Evolutionary conservation across 2,888 invertebrate species (phyloP), one percentile per base, ranked within the genome.

Genomic region (Melikaiella ostensackeni): DNA sequence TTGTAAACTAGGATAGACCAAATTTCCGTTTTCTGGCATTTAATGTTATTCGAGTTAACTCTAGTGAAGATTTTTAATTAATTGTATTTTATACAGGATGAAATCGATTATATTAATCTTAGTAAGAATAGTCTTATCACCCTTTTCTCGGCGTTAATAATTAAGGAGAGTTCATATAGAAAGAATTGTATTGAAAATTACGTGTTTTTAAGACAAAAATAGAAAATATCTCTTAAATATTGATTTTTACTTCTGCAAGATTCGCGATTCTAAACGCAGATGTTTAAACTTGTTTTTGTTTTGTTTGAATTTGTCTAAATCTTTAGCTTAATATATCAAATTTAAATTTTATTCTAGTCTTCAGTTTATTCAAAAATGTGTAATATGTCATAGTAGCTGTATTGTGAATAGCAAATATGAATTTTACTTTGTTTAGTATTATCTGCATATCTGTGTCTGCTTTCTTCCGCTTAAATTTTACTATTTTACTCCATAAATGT

Each of bases 341-440:
- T 61, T 61, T 19, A 61, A 61, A 61, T 30, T 61, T 6, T 30
- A 27, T 61, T 61, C 61, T 61, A 61, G 61, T 61, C 61, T 61
- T 19, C 30, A 8, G 30, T 61, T 61, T 30, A 30, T 61, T 30
- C 24, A 5, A 59, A 19, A 27, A 27, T 61, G 24, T 61, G 16
- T 27, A 59, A 59, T 27, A 13, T 24, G 57, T 59, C 27, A 27
- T 27, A 9, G 27, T 59, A 2, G 13, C 13, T 30, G 27, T 50
- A n/a, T 50, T 50, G 50, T 50, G 8, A 50, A 50, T 50, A n/a
- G 6, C n/a, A 50, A 50, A n/a, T n/a, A 8, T 50, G n/a, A 50
- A n/a, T n/a, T n/a, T 50, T 19, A n/a, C n/a, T n/a, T 50, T n/a
- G n/a, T 9, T 50, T 8, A 50, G 50, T 50, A 30, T 61, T 61